These are phyloP conservation scores for Hedya salicella DNA, from an alignment of 2,888 invertebrate genomes.

Conservation along the genomic window DNA sequence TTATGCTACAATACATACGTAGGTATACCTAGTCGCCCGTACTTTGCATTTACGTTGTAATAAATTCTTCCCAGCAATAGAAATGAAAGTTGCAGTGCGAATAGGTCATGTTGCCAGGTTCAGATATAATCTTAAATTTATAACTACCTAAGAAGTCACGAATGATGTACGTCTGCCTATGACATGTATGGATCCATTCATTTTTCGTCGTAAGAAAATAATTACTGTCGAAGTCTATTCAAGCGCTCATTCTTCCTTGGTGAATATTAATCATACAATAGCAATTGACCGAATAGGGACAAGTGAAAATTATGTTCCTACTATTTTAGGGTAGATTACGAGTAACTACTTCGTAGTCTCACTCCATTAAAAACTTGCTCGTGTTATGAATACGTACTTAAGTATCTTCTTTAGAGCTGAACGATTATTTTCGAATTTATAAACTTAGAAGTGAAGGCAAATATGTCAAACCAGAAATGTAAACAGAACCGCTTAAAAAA, in stretches of 20 bases:
- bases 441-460: constrained; percentile 11
- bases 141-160: constrained; percentile 13
- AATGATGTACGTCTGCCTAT: background rate
- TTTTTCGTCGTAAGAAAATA: background rate
- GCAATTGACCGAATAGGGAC: too few relatives aligned
- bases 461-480: constrained; percentile 12
- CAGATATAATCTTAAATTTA: constrained; percentile 22
- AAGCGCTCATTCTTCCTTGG: background rate
- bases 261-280: too few relatives aligned
- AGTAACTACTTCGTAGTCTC: too few relatives aligned
- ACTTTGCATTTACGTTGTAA: constrained; percentile 2
- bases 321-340: too few relatives aligned
- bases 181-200: background rate
- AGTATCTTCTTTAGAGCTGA: background rate
- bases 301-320: too few relatives aligned
- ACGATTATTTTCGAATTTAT: background rate
- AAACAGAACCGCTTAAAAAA: constrained; percentile 15
- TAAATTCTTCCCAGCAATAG: constrained; percentile 52
- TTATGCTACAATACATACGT: too few relatives aligned
- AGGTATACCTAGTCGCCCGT: too few relatives aligned
- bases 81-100: constrained; percentile 64
- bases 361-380: too few relatives aligned
- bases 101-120: constrained; percentile 46
- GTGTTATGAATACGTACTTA: background rate
- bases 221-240: background rate